These are phyloP conservation scores for Corythaixoides concolor DNA, from an alignment of 2,113 vertebrate species.

Conservation along the genomic window DNA sequence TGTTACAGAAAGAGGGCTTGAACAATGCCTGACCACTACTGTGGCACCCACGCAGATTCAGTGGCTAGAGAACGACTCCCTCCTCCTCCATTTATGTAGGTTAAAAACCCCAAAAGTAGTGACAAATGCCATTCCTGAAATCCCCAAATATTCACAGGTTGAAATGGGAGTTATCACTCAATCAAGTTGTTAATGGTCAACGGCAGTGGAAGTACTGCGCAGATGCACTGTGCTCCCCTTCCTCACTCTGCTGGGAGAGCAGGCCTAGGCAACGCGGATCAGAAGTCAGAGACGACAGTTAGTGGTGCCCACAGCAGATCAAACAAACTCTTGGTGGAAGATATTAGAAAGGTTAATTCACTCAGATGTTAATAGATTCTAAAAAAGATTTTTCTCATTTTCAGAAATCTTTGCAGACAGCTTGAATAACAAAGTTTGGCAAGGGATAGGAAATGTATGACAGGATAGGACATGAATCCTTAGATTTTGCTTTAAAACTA, in stretches of 20 bases:
- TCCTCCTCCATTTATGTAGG: background rate
- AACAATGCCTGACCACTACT: background rate
- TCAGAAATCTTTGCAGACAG: background rate
- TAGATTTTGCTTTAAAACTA: background rate
- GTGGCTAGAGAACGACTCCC: background rate
- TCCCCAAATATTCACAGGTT: background rate
- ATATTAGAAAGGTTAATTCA: background rate
- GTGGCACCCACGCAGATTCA: background rate
- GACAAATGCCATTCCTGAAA: background rate
- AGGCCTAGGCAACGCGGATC: background rate
- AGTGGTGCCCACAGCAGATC: background rate
- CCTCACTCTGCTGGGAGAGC: background rate
- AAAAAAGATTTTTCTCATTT: background rate
- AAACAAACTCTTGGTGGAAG: background rate
- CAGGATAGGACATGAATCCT: background rate
- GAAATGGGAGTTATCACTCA: background rate
- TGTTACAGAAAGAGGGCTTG: background rate
- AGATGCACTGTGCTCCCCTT: background rate
- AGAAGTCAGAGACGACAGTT: background rate
- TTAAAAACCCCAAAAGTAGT: background rate
- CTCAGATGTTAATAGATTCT: background rate
- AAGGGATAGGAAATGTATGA: background rate
- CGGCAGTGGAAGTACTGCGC: background rate
- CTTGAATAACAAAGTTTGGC: background rate
- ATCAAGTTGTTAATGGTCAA: background rate